A percentile compares a stretch with the other conserved stretches of the same genome.
Evolutionary conservation across 2,113 vertebrate genomes (phyloP).

Genomic region (Oxyura jamaicensis): DNA sequence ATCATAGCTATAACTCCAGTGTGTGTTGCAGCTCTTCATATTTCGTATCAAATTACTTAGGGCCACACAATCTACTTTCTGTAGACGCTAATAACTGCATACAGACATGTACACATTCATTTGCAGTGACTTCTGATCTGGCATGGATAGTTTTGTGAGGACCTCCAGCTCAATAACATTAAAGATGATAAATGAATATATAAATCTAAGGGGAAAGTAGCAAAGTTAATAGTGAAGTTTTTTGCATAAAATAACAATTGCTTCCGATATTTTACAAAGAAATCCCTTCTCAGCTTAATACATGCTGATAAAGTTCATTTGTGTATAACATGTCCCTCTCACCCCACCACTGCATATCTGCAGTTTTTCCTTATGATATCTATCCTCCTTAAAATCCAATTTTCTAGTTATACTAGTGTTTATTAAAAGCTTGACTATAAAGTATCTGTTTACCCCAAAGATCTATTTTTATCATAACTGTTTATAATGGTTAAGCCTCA

Average conservation of each 20-base stretch:
- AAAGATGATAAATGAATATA: constrained; percentile 48
- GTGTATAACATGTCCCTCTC: neutral
- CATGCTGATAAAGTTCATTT: neutral
- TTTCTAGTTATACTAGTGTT: constrained; percentile 68
- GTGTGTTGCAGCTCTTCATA: neutral
- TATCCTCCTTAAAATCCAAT: constrained; percentile 66
- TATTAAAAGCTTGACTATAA: constrained; percentile 76
- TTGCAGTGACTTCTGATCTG: neutral
- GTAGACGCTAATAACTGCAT: neutral
- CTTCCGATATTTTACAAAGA: neutral
- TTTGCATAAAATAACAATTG: neutral
- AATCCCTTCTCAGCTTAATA: neutral
- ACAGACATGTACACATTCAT: neutral
- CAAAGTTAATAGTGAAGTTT: neutral
- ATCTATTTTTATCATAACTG: constrained; percentile 83
- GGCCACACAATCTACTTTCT: neutral
- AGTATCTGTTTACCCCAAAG: constrained; percentile 69
- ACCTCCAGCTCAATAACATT: neutral
- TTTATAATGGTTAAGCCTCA: constrained; percentile 79
- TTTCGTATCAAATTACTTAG: neutral
- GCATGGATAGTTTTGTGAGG: neutral
- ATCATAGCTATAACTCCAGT: neutral
- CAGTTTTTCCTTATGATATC: neutral
- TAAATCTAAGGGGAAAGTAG: neutral
- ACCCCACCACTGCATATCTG: neutral